phyloP scores from a whole-genome alignment of 1,140 invertebrate species.

The Caenorhabditis remanei region DNA sequence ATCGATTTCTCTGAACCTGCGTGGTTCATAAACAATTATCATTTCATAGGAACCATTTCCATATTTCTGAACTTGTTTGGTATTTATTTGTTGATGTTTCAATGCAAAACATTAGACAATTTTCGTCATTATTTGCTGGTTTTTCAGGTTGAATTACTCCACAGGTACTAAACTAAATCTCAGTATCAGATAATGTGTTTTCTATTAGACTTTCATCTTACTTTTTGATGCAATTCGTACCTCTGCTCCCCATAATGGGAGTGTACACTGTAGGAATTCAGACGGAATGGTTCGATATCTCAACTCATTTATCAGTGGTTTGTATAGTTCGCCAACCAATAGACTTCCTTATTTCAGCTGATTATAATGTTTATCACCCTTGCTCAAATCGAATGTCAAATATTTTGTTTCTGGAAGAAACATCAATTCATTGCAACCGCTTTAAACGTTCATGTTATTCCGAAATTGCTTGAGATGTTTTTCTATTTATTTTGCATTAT shows the following conservation, averaged over 20 bases:
- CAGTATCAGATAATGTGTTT: neutral
- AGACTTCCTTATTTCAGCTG: too few relatives aligned
- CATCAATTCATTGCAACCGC: too few relatives aligned
- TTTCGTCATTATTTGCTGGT: too few relatives aligned
- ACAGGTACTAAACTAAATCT: neutral
- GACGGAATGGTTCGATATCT: neutral
- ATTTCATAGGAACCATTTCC: neutral
- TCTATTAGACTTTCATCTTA: neutral
- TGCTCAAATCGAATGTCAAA: too few relatives aligned
- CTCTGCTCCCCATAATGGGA: neutral
- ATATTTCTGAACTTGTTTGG: neutral
- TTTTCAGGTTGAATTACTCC: neutral
- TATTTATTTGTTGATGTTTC: neutral
- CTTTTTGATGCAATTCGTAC: neutral
- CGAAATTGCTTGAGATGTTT: too few relatives aligned
- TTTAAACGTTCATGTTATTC: too few relatives aligned
- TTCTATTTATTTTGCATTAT: too few relatives aligned
- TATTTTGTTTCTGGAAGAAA: too few relatives aligned
- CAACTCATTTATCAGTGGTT: neutral
- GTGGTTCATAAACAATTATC: neutral
- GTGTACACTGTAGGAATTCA: neutral
- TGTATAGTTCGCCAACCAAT: neutral
- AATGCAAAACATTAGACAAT: neutral
- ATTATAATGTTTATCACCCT: too few relatives aligned
- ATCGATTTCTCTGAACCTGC: neutral